A percentile compares a stretch with the other conserved stretches of the same genome.
Conservation (phyloP, 1,140 invertebrate genomes). For the Plectrocnemia conspersa region DNA sequence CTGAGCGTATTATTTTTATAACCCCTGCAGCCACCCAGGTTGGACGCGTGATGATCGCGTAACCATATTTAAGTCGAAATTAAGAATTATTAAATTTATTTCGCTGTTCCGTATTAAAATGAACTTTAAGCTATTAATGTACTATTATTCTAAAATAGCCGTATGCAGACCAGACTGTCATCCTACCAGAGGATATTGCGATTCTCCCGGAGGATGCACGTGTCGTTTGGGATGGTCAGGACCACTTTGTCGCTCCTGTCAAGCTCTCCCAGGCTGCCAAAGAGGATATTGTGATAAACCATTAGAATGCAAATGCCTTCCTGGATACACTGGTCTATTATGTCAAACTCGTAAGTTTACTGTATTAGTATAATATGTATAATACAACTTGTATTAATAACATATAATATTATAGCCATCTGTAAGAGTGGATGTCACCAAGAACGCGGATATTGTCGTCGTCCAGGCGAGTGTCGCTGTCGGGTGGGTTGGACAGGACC, state of each 20-base stretch:
- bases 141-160: slow-evolving; percentile 51
- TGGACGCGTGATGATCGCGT: too few relatives aligned
- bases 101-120: too few relatives aligned
- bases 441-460: slow-evolving; percentile 78
- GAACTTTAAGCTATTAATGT: too few relatives aligned
- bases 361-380: neutral
- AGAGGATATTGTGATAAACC: slow-evolving; percentile 77
- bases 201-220: slow-evolving; percentile 72
- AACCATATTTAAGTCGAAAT: too few relatives aligned
- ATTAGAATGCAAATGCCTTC: slow-evolving; percentile 77
- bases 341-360: slow-evolving; percentile 75
- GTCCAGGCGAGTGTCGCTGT: slow-evolving; percentile 72
- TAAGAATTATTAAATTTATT: too few relatives aligned
- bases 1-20: too few relatives aligned
- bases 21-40: too few relatives aligned
- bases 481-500: slow-evolving; percentile 82
- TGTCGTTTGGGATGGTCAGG: slow-evolving; percentile 82
- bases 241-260: slow-evolving; percentile 72
- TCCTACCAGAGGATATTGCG: slow-evolving; percentile 75
- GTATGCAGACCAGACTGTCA: slow-evolving; percentile 76
- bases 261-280: slow-evolving; percentile 73
- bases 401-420: slow-evolving; percentile 58
- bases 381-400: slow-evolving; percentile 10
- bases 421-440: slow-evolving; percentile 77
- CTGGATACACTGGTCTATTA: slow-evolving; percentile 82